Conservation (phyloP, 2,113 vertebrate genomes). For the Butastur rufipennis region DNA sequence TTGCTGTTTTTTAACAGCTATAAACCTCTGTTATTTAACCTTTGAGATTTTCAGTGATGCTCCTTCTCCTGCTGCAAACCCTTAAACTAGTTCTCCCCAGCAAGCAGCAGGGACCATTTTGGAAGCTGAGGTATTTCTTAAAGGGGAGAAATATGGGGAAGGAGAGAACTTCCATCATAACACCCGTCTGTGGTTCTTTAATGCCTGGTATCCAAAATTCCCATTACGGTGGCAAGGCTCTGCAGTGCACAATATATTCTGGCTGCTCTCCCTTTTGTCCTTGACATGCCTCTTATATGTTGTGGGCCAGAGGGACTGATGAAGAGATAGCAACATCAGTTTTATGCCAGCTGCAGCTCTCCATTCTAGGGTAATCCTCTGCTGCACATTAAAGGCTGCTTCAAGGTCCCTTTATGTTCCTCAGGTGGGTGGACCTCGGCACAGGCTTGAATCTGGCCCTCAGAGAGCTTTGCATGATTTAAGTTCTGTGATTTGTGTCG, state of each 20-base stretch:
- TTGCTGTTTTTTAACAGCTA: background rate
- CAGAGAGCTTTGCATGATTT: background rate
- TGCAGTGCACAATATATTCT: conserved; percentile 14
- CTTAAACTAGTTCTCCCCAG: background rate
- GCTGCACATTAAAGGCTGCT: conserved; percentile 5
- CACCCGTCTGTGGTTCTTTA: background rate
- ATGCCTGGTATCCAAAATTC: conserved; percentile 8
- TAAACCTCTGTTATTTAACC: background rate
- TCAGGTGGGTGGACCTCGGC: background rate
- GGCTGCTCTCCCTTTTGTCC: background rate
- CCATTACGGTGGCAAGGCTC: background rate
- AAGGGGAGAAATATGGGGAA: background rate
- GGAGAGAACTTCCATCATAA: conserved; percentile 6
- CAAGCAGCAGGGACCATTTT: background rate
- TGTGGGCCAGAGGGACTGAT: conserved; percentile 24
- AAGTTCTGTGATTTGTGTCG: background rate
- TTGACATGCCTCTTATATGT: conserved; percentile 4
- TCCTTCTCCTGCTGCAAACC: background rate
- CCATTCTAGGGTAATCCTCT: background rate
- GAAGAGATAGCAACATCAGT: conserved; percentile 25
- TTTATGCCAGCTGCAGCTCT: conserved; percentile 17
- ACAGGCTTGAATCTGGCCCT: background rate
- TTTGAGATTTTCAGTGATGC: background rate
- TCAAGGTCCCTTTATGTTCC: conserved; percentile 33
- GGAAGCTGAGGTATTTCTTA: conserved; percentile 1